Base-by-base conservation (phyloP, 2,113 vertebrate species). In the Raja brachyura region DNA sequence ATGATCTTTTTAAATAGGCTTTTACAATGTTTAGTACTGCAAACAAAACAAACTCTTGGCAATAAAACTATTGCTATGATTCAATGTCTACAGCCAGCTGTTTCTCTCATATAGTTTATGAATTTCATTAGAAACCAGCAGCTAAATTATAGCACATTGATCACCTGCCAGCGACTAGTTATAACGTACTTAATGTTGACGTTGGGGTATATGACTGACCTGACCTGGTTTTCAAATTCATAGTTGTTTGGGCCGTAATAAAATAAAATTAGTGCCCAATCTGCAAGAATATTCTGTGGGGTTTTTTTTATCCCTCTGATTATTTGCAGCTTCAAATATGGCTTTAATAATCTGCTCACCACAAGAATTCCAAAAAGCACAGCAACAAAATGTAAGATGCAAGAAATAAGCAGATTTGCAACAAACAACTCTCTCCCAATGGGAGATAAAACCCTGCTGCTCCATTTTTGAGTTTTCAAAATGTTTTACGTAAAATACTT, bases 1-100 rank as follows among this genome's bases (percentile, higher is more conserved):
- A 92, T 48, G 20, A 39, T 92, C 31, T 92, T 92, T 90, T 92
- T 48, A 92, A 92, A 92, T 20, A 70, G 31, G 66, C 66, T 73
- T 92, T 25, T 48, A 33, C 31, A 92, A 66, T 33, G n/a, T 92
- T 18, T 63, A 16, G 28, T 14, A 88, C 28, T 3, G 11, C 13
- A 88, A 56, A 66, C 18, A 48, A 92, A 92, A 73, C 63, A 92
- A 92, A 48, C 92, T 77, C 20, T 25, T 75, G 73, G 61, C 54
- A 73, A 28, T 90, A 59, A 90, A 92, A 33, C 73, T n/a, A 66
- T 14, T 31, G 59, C 59, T 7, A 61, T 88, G 59, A 88, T 88
- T 66, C 63, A 54, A 28, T 79, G 18, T 39, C 76, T 54, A 54
- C 66, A 33, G 31, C 33, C 61, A 25, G 63, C 66, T 39, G 63